phyloP scores from a whole-genome alignment of 2,888 invertebrate species.

The Anthrax anthrax region DNA sequence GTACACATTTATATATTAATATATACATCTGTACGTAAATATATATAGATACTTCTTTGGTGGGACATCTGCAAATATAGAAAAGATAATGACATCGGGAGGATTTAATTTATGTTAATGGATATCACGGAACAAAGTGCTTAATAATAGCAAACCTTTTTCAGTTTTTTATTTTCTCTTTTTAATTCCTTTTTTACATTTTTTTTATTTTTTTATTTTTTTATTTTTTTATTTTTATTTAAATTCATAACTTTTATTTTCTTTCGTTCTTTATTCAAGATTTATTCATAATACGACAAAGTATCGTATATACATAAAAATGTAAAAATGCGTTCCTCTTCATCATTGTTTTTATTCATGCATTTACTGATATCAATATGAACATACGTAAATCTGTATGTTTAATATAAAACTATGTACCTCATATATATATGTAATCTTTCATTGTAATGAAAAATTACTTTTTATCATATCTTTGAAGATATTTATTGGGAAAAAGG shows the following conservation, averaged over 20 bases:
- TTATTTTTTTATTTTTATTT: too few species aligned
- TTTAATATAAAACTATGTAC: background rate
- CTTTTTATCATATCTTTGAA: background rate
- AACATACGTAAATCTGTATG: too few species aligned
- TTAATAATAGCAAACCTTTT: background rate
- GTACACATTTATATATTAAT: too few species aligned
- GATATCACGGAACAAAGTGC: background rate
- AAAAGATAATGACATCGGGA: background rate
- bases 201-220: background rate
- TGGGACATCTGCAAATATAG: background rate
- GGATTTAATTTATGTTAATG: background rate
- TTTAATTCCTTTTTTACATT: background rate
- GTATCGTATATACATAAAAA: too few species aligned
- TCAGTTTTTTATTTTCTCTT: background rate
- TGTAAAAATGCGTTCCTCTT: too few species aligned
- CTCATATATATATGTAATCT: background rate
- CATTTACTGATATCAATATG: too few species aligned
- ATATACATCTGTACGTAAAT: too few species aligned
- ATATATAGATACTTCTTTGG: background rate
- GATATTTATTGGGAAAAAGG: background rate
- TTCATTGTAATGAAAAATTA: background rate
- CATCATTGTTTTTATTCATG: too few species aligned
- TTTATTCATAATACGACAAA: too few species aligned
- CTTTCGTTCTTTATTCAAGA: too few species aligned
- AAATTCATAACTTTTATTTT: too few species aligned